phyloP scores from a whole-genome alignment of 2,888 invertebrate genomes.

The Escarpia spicata region DNA sequence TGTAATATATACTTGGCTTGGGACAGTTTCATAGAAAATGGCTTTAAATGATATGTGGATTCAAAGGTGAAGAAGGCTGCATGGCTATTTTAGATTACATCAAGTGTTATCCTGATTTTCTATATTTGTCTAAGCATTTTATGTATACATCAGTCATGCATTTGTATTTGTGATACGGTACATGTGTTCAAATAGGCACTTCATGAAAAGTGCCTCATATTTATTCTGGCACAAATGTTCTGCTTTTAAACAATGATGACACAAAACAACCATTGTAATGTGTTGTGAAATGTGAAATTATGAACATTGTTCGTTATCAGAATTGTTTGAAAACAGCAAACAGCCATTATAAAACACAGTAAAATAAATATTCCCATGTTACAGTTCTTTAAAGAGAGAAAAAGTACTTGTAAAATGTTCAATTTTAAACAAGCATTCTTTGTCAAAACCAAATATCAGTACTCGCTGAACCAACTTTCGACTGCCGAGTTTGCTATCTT shows the following conservation, averaged over 20 bases:
- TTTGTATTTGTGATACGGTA: not conserved
- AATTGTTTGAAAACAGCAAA: not conserved
- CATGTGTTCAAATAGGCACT: not conserved
- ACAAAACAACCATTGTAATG: not conserved
- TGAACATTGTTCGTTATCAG: no score
- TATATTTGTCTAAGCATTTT: not conserved
- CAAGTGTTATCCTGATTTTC: not conserved
- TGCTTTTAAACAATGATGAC: not conserved
- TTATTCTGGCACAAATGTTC: not conserved
- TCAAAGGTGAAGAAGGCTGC: not conserved
- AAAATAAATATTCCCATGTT: not conserved
- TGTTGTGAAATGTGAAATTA: not conserved
- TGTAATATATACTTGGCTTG: not conserved
- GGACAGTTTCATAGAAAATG: not conserved
- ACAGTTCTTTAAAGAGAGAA: not conserved
- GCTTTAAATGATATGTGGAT: not conserved
- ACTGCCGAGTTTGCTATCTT: not conserved
- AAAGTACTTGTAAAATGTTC: not conserved
- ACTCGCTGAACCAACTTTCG: not conserved
- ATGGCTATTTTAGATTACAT: not conserved
- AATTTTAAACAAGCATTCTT: not conserved
- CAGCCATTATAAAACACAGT: not conserved
- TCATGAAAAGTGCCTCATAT: not conserved
- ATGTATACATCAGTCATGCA: not conserved
- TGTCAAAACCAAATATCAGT: not conserved